phyloP scores from a whole-genome alignment of 2,797 vertebrate species.

The Enteromius fasciolatus region DNA sequence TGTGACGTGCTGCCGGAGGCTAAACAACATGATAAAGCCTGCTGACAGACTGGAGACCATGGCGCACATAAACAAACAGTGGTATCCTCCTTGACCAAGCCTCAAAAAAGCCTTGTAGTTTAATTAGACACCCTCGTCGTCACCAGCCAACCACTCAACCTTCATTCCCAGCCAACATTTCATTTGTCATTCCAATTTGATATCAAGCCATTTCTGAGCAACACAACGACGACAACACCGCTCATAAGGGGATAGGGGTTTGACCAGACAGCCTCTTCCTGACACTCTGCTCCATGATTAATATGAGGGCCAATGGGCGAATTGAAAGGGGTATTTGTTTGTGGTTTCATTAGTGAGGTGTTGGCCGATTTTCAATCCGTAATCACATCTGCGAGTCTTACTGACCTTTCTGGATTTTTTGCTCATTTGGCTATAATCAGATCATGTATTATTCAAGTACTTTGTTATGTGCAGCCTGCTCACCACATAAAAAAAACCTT shows the following conservation, averaged over 20 bases:
- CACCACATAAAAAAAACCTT: slow-evolving; percentile 57
- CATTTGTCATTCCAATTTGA: slow-evolving; percentile 57
- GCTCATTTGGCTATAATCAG: slow-evolving; percentile 79
- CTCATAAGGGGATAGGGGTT: slow-evolving; percentile 22
- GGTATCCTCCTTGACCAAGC: slow-evolving; percentile 39
- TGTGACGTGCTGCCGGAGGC: slow-evolving; percentile 69
- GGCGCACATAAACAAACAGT: slow-evolving; percentile 37
- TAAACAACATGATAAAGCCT: slow-evolving; percentile 67
- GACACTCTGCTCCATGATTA: slow-evolving; percentile 73
- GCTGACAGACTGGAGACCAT: slow-evolving; percentile 31
- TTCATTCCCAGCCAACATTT: slow-evolving; percentile 64
- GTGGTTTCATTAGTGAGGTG: slow-evolving; percentile 81
- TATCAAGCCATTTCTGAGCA: slow-evolving; percentile 55
- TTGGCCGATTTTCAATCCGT: slow-evolving; percentile 77
- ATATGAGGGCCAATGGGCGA: slow-evolving; percentile 73
- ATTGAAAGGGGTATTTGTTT: slow-evolving; percentile 75
- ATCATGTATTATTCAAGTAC: slow-evolving; percentile 81
- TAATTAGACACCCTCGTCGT: slow-evolving; percentile 67
- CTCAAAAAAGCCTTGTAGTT: slow-evolving; percentile 59
- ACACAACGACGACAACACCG: slow-evolving; percentile 38
- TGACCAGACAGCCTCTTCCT: slow-evolving; percentile 54
- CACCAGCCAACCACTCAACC: slow-evolving; percentile 66
- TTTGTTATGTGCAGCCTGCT: slow-evolving; percentile 74
- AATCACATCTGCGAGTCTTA: slow-evolving; percentile 75
- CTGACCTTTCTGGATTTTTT: slow-evolving; percentile 81